A percentile compares a stretch with the other conserved stretches of the same genome.
These are phyloP conservation scores for Scaptomyza hsui DNA, from an alignment of 1,140 invertebrate species.

Conservation along the genomic window DNA sequence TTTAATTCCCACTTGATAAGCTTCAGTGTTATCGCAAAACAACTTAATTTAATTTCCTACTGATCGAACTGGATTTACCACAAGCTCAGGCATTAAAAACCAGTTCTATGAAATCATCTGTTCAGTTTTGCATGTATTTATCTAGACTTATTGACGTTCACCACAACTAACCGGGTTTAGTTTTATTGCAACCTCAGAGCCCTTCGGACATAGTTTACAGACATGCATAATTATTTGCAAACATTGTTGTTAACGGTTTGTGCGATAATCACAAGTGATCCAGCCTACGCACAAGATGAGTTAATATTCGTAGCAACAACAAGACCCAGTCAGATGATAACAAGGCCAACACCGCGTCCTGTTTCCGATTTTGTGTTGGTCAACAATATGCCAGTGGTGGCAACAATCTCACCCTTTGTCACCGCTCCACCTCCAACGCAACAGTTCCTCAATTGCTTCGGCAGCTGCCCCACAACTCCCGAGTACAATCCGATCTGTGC, in stretches of 20 bases:
- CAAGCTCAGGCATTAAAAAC: constrained; percentile 37
- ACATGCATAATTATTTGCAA: constrained; percentile 28
- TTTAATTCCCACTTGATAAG: neutral
- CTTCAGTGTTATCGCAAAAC: constrained; percentile 28
- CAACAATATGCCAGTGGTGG: constrained; percentile 58
- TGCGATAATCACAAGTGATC: constrained; percentile 13
- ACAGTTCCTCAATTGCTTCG: constrained; percentile 82
- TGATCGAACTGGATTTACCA: constrained; percentile 48
- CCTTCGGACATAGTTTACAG: neutral
- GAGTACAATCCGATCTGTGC: constrained; percentile 90
- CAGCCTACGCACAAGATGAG: constrained; percentile 24
- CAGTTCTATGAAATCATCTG: constrained; percentile 31
- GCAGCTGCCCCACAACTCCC: constrained; percentile 85
- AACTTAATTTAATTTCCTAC: constrained; percentile 4
- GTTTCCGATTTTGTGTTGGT: constrained; percentile 58
- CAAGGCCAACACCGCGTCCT: constrained; percentile 18
- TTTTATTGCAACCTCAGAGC: constrained; percentile 3
- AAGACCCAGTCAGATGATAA: neutral
- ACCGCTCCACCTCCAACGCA: constrained; percentile 55
- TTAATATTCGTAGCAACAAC: constrained; percentile 47
- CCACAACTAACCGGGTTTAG: constrained; percentile 16
- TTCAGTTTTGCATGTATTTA: neutral
- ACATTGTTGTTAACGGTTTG: neutral
- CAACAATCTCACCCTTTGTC: constrained; percentile 59
- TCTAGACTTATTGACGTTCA: neutral